Conservation (phyloP, 2,888 invertebrate genomes). For the Scaptomyza reducta region DNA sequence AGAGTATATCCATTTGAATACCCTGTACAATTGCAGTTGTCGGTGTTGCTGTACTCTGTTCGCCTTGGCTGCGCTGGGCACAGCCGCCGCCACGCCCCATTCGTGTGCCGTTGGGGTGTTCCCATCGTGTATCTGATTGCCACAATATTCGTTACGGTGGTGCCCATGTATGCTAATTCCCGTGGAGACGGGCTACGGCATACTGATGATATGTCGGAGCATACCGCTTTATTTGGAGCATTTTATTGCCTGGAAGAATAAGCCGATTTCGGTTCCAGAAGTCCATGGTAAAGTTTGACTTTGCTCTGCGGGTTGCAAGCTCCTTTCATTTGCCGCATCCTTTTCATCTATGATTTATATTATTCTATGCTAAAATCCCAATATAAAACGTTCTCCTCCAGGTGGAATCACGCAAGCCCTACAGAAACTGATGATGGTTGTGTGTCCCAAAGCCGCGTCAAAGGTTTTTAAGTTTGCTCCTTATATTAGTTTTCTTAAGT, state of each 20-base stretch:
- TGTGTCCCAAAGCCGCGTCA: conserved; percentile 88
- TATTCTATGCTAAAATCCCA: conserved; percentile 43
- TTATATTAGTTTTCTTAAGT: conserved; percentile 58
- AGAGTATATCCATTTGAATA: not conserved
- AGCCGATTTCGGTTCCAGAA: conserved; percentile 88
- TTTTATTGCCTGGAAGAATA: conserved; percentile 92
- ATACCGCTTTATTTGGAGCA: conserved; percentile 93
- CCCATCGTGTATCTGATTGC: conserved; percentile 92
- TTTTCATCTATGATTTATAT: conserved; percentile 41
- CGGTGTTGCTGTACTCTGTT: conserved; percentile 96
- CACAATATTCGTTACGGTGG: conserved; percentile 93
- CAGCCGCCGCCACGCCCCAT: conserved; percentile 96
- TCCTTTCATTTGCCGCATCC: conserved; percentile 30
- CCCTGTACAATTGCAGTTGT: conserved; percentile 88
- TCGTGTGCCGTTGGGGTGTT: conserved; percentile 92
- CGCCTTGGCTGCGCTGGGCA: conserved; percentile 96
- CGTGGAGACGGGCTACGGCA: conserved; percentile 93
- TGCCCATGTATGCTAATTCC: conserved; percentile 95
- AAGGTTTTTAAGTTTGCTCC: conserved; percentile 86
- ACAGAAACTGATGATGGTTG: conserved; percentile 91
- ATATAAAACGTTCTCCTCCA: conserved; percentile 85
- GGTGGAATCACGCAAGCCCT: conserved; percentile 88
- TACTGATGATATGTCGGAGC: conserved; percentile 94
- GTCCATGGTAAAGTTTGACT: conserved; percentile 86
- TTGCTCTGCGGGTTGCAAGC: conserved; percentile 2